phyloP scores from a whole-genome alignment of 2,888 invertebrate genomes.

The Capitulum mitella region DNA sequence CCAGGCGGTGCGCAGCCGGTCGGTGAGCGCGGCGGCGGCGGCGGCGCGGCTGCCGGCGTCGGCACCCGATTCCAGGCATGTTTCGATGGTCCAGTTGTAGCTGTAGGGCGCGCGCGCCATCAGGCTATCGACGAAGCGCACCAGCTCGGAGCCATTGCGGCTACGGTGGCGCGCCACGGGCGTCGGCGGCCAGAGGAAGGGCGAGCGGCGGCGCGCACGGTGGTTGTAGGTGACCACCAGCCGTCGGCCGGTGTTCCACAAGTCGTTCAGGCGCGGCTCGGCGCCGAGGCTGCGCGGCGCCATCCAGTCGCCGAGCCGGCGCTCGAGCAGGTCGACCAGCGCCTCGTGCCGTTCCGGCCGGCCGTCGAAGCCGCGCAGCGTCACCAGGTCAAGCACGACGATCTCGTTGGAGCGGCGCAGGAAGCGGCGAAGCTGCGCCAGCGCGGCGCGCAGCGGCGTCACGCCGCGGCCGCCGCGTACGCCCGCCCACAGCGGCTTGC shows the following conservation, averaged over 20 bases:
- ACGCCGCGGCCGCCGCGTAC: conserved; percentile 59
- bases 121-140: conserved; percentile 57
- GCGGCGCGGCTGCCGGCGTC: background rate
- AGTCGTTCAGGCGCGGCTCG: conserved; percentile 52
- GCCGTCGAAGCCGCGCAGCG: conserved; percentile 61
- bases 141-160: conserved; percentile 44
- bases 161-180: background rate
- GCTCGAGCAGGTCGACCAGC: conserved; percentile 50
- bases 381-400: conserved; percentile 70
- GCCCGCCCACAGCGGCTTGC: conserved; percentile 57
- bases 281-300: conserved; percentile 48
- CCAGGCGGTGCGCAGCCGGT: conserved; percentile 41
- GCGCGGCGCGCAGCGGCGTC: conserved; percentile 46
- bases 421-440: conserved; percentile 51
- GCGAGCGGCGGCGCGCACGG: background rate
- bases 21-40: background rate
- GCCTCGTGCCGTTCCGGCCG: conserved; percentile 51
- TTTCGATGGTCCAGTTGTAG: conserved; percentile 36
- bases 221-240: conserved; percentile 52
- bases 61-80: background rate
- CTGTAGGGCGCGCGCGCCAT: conserved; percentile 51
- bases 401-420: conserved; percentile 46
- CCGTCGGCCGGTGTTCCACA: conserved; percentile 51
- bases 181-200: conserved; percentile 34
- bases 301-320: conserved; percentile 53